These are phyloP conservation scores for Xerus rutilus DNA, from an alignment of 2,797 vertebrate species.

Conservation along the genomic window DNA sequence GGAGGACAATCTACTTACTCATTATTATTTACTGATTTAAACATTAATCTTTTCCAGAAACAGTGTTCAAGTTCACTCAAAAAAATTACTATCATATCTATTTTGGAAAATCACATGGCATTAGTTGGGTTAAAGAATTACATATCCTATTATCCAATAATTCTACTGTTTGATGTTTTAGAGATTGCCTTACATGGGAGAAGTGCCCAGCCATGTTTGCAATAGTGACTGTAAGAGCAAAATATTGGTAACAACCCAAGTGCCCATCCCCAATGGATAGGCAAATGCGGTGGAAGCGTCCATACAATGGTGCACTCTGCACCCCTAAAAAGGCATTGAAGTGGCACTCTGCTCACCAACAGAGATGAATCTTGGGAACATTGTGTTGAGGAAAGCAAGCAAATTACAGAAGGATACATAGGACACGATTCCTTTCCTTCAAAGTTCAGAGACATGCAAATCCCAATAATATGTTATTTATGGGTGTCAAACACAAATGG, in stretches of 20 bases:
- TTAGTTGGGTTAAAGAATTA: background rate
- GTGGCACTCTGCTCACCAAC: too few relatives aligned
- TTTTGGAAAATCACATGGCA: background rate
- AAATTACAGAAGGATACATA: background rate
- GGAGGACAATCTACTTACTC: background rate
- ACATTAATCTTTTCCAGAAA: background rate
- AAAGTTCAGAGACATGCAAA: background rate
- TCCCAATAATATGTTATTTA: background rate
- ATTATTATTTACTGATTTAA: background rate
- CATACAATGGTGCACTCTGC: too few relatives aligned
- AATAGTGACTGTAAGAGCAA: background rate
- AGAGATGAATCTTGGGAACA: background rate
- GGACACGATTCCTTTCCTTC: background rate
- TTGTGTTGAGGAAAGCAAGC: background rate
- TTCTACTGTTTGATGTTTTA: background rate
- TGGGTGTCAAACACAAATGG: background rate
- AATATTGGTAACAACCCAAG: background rate
- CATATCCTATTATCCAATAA: background rate
- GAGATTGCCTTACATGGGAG: background rate
- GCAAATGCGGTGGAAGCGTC: background rate
- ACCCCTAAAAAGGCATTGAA: background rate
- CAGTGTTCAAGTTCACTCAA: background rate
- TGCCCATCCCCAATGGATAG: background rate
- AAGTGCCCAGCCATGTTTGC: background rate
- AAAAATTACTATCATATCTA: background rate